These are phyloP conservation scores for Cheilosia vulpina DNA, from an alignment of 2,888 invertebrate genomes.

Conservation along the genomic window DNA sequence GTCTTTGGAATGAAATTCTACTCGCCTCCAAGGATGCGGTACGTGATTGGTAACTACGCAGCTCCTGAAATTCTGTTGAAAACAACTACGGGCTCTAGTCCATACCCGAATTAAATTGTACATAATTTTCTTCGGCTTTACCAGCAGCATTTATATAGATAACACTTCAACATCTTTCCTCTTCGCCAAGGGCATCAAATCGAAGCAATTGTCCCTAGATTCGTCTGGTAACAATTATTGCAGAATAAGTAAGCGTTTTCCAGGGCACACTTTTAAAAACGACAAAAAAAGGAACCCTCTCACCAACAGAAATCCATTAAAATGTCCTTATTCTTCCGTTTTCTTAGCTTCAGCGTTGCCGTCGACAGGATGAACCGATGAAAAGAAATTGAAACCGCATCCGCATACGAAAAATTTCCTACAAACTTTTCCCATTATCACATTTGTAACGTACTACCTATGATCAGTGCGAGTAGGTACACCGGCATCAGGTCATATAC, in stretches of 20 bases:
- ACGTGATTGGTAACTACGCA: no score
- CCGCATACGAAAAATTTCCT: conserved; percentile 52
- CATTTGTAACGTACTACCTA: conserved; percentile 70
- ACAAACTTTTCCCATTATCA: conserved; percentile 73
- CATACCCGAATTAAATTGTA: no score
- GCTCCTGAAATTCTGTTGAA: no score
- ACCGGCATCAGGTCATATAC: background rate
- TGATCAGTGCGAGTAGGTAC: conserved; percentile 30
- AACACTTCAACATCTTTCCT: no score
- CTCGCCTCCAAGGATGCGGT: no score
- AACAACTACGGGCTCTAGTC: no score
- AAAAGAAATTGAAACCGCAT: conserved; percentile 58
- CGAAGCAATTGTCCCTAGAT: no score
- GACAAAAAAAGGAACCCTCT: background rate
- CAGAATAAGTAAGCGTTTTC: background rate
- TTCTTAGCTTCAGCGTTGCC: conserved; percentile 4
- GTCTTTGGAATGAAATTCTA: no score
- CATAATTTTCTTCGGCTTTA: no score
- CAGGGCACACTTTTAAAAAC: background rate
- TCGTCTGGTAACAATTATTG: no score
- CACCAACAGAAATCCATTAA: conserved; percentile 51
- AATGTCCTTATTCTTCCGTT: conserved; percentile 44
- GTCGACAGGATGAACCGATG: conserved; percentile 23
- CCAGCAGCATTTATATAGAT: no score
- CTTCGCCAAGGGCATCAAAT: no score